Evolutionary conservation across 2,113 vertebrate genomes (phyloP), one percentile per base, ranked within the genome.

Genomic region (Boulengeromyrus knoepffleri): DNA sequence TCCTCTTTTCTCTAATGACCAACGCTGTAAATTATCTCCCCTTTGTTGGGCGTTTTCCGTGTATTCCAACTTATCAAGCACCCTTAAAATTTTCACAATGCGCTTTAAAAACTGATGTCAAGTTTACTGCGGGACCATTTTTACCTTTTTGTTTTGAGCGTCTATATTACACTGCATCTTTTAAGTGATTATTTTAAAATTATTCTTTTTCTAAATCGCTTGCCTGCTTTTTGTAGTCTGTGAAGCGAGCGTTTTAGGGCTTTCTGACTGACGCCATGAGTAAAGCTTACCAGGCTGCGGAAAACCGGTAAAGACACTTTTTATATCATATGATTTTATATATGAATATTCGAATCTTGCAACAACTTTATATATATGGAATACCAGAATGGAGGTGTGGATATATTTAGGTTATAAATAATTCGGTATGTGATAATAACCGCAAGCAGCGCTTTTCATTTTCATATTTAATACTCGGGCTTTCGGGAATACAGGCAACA

Each of bases 31-130:
- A 77, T 42, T 39, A 39, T 77, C 15, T 39, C 70, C 15, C 15
- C 3, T 39, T 80, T 87, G n/a, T 36, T 90, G 91, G 93, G 94
- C 93, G 15, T 77, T 80, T 80, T 42, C 74, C 36, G 0, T 27
- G 36, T 90, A 50, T 66, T 94, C 90, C 58, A 92, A 95, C 2
- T 90, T 93, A 92, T 88, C 88, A 91, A 87, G 88, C 90, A 90
- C 92, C 93, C 88, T 93, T 90, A 93, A 94, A 95, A 94, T 93
- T 95, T 95, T 94, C 93, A 92, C 91, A 66, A 91, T 85, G 36
- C 89, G 89, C 88, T 91, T 95, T 96, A 96, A 95, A 96, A 95
- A 95, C 94, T 95, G 92, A 91, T 92, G 92, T 94, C 91, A 92
- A 58, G 7, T 92, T 92, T 92, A 91, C 92, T 52, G 70, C 36